Base-by-base conservation (phyloP, 2,888 invertebrate genomes). In the Chouioia cunea region DNA sequence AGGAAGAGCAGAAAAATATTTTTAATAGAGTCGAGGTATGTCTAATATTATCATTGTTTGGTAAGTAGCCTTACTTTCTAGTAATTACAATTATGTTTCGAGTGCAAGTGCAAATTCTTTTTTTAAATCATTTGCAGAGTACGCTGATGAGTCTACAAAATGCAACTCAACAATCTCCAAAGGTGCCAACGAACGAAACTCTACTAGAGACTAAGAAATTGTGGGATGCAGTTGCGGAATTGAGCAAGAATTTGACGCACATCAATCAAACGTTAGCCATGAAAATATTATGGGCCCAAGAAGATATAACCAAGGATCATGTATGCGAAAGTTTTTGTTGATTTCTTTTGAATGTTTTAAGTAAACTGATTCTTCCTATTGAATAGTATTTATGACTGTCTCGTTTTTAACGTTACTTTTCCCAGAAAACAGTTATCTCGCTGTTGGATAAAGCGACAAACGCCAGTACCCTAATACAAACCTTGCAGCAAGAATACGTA, bases 261-360 rank as follows among this genome's bases (percentile, higher is more conserved):
- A 80, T 87, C 23, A 87, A 87, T 75, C 81, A 84, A 69, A 87
- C 87, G 2, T 77, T 88, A 44, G 82, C 84, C 14, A 82, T 81
- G 63, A 83, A 82, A 71, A 78, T 88, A 36, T 80, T 84, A 58
- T 87, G 86, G 86, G 78, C 85, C 20, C 75, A 77, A 10, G 86
- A 86, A 48, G 87, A 88, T 77, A 83, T 86, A 74, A 76, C 77
- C 47, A 84, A 85, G 76, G 86, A 87, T 79, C 85, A 86, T 73
- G 87, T 87, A 79, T 81, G 82, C 81, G 23, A 36, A n/a, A 69
- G 53, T 46, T 48, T 20, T 58, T 59, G 56, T 62, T 60, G 6
- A 36, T n/a, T n/a, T n/a, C n/a, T n/a, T n/a, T n/a, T n/a, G n/a
- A n/a, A n/a, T n/a, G n/a, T n/a, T n/a, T n/a, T n/a, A n/a, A n/a